A percentile compares a stretch with the other conserved stretches of the same genome.
These are phyloP conservation scores for Gambusia yucatana DNA, from an alignment of 2,797 vertebrate genomes.

Conservation along the genomic window DNA sequence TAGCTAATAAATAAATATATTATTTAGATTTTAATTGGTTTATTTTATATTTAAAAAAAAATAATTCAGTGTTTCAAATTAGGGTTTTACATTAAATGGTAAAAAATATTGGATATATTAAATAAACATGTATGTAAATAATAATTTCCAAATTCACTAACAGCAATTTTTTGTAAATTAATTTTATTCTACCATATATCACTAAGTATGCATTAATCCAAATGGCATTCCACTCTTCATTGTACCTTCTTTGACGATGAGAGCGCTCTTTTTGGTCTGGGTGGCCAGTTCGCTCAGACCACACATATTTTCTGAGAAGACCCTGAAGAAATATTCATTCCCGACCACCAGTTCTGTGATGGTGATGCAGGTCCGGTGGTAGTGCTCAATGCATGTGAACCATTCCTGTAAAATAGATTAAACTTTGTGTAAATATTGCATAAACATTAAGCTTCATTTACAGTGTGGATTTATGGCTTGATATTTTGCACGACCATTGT, in stretches of 20 bases:
- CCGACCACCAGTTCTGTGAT: conserved; percentile 96
- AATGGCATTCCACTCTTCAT: background rate
- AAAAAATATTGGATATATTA: background rate
- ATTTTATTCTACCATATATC: background rate
- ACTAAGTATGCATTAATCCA: background rate
- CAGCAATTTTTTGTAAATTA: background rate
- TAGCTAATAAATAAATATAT: background rate
- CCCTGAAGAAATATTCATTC: conserved; percentile 96
- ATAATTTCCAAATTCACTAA: background rate
- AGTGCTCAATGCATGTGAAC: conserved; percentile 97
- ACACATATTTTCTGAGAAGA: conserved; percentile 97
- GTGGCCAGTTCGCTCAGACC: conserved; percentile 93
- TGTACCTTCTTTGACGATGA: conserved; percentile 96
- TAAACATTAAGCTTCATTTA: background rate
- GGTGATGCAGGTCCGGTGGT: conserved; percentile 92
- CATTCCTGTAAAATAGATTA: conserved; percentile 85
- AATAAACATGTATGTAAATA: background rate
- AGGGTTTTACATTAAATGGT: background rate
- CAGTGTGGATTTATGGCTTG: background rate
- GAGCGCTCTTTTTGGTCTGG: conserved; percentile 90
- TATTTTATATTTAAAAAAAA: background rate
- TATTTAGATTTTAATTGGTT: background rate
- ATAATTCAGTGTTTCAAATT: background rate
- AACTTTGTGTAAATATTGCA: background rate
- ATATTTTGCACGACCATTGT: conserved; percentile 86